phyloP scores from a whole-genome alignment of 2,113 vertebrate genomes.

The Bos indicus region DNA sequence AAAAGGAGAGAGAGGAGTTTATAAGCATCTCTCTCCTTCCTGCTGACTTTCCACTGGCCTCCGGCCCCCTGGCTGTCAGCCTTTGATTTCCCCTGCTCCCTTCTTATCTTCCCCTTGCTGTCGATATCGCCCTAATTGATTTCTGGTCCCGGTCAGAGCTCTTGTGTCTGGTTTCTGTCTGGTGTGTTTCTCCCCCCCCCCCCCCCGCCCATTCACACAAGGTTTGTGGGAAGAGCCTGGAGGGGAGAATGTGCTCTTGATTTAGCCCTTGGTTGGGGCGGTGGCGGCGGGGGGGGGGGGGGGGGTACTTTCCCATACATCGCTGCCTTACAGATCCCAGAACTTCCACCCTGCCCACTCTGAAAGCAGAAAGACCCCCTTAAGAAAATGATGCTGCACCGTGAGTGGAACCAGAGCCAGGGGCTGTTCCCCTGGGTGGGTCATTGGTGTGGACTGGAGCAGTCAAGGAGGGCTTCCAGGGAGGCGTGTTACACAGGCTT shows the following conservation, averaged over 20 bases:
- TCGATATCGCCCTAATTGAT: conserved; percentile 72
- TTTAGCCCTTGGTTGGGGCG: background rate
- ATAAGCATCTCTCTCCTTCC: conserved; percentile 55
- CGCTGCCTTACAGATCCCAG: background rate
- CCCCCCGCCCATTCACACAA: fast-evolving
- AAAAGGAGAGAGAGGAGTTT: background rate
- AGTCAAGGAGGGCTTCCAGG: background rate
- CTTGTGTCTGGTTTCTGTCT: conserved; percentile 64
- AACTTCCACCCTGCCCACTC: no score
- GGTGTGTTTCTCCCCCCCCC: background rate
- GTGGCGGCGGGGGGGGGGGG: fast-evolving
- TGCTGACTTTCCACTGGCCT: conserved; percentile 15
- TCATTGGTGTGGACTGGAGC: background rate
- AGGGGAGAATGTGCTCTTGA: background rate
- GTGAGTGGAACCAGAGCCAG: background rate
- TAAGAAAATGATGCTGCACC: background rate
- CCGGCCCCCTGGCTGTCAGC: background rate
- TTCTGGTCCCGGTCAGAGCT: conserved; percentile 65
- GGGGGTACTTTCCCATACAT: background rate
- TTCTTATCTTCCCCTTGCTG: conserved; percentile 66
- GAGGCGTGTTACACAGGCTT: background rate
- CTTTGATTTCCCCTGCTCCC: conserved; percentile 67
- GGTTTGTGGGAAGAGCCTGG: background rate
- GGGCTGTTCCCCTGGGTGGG: background rate
- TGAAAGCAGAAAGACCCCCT: background rate